Conservation (phyloP, 2,888 invertebrate genomes). For the Protophormia terraenovae region DNA sequence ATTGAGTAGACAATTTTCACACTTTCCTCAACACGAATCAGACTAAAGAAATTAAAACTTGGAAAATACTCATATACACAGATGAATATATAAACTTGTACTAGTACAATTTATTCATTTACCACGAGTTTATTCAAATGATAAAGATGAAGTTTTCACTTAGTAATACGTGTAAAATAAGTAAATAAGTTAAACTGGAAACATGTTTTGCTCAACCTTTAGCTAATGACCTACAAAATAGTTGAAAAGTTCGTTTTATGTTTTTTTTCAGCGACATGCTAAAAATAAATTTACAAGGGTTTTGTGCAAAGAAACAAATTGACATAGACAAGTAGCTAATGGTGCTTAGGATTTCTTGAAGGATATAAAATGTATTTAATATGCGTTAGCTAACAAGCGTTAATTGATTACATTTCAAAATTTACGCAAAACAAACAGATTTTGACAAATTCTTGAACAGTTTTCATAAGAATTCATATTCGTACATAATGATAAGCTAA, state of each 20-base stretch:
- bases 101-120: neutral
- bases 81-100: neutral
- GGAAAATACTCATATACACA: neutral
- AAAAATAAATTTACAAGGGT: neutral
- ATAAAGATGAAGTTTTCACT: conserved; percentile 9
- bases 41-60: neutral
- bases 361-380: conserved; percentile 15
- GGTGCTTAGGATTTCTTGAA: neutral
- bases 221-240: conserved; percentile 52
- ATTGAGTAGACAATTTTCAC: conserved; percentile 59
- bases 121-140: neutral
- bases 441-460: conserved; percentile 1
- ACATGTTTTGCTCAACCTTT: conserved; percentile 14
- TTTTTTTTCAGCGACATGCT: neutral
- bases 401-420: conserved; percentile 49
- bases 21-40: conserved; percentile 37
- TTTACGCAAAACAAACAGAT: conserved; percentile 15
- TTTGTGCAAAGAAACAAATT: neutral
- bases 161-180: conserved; percentile 13
- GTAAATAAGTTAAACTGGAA: neutral
- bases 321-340: neutral
- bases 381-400: conserved; percentile 14
- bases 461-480: too few species aligned
- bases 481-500: neutral
- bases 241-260: conserved; percentile 26